phyloP scores from a whole-genome alignment of 2,888 invertebrate species.

The Eueremaeus valkanovi region DNA sequence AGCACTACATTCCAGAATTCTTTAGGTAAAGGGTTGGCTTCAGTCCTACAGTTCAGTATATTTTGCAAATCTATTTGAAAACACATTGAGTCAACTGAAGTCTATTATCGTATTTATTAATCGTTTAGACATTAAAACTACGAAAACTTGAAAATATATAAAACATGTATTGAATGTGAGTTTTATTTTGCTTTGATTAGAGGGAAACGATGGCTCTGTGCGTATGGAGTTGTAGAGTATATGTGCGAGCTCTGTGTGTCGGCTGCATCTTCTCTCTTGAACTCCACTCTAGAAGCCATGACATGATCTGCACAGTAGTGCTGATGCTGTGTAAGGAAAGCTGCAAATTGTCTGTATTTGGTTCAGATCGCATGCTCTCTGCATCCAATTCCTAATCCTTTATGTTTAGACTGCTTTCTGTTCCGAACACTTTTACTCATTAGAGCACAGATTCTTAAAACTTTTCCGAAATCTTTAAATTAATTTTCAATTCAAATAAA shows the following conservation, averaged over 20 bases:
- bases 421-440: neutral
- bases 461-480: neutral
- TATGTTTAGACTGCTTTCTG: neutral
- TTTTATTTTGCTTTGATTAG: neutral
- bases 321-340: neutral
- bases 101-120: neutral
- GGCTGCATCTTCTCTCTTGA: conserved; percentile 5
- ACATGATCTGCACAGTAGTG: conserved; percentile 10
- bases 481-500: neutral
- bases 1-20: neutral
- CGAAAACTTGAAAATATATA: neutral
- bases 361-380: conserved; percentile 20
- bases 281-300: conserved; percentile 29
- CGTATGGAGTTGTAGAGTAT: too few relatives aligned
- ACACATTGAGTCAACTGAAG: neutral
- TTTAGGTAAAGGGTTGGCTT: neutral
- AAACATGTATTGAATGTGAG: neutral
- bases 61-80: neutral
- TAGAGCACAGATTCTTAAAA: neutral
- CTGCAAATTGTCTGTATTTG: neutral
- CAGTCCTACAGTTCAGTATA: neutral
- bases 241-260: conserved; percentile 3
- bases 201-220: conserved; percentile 2
- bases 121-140: neutral
- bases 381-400: neutral